Evolutionary conservation across 2,797 vertebrate species (phyloP).

Genomic region (Sebastes oblongus): DNA sequence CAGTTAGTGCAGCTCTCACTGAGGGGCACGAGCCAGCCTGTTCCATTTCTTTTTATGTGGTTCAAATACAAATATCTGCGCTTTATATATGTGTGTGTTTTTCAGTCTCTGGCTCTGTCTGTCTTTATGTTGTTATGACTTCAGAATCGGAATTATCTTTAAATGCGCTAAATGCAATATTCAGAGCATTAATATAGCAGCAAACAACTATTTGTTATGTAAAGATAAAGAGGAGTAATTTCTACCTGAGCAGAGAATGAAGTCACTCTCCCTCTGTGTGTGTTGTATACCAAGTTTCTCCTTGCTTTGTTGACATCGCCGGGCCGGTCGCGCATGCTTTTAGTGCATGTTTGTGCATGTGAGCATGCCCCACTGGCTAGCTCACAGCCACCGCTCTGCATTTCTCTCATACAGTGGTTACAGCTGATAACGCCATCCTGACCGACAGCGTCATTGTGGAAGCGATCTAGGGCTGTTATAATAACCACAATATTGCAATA

Average conservation of each 20-base stretch:
- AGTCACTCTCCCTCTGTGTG: background rate
- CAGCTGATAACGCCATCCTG: too few species aligned
- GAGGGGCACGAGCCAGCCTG: conserved; percentile 21
- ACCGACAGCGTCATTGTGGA: too few species aligned
- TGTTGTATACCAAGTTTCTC: background rate
- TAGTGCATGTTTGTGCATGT: background rate
- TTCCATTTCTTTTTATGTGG: conserved; percentile 36
- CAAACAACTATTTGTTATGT: background rate
- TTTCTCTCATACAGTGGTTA: background rate
- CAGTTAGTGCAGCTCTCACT: conserved; percentile 31
- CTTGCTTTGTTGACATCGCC: background rate
- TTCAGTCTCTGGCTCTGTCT: background rate
- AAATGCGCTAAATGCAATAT: background rate
- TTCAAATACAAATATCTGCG: conserved; percentile 17
- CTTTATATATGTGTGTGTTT: background rate
- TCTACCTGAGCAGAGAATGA: background rate
- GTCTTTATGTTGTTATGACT: background rate
- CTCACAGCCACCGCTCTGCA: background rate
- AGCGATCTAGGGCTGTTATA: background rate
- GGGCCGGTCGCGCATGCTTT: background rate
- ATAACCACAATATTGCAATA: too few species aligned
- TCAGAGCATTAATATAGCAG: background rate
- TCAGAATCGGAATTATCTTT: conserved; percentile 1
- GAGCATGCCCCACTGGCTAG: too few species aligned
- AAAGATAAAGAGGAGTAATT: background rate